Evolutionary conservation across 2,797 vertebrate genomes (phyloP), one percentile per base, ranked within the genome.

Genomic region (Macrochelys suwanniensis): DNA sequence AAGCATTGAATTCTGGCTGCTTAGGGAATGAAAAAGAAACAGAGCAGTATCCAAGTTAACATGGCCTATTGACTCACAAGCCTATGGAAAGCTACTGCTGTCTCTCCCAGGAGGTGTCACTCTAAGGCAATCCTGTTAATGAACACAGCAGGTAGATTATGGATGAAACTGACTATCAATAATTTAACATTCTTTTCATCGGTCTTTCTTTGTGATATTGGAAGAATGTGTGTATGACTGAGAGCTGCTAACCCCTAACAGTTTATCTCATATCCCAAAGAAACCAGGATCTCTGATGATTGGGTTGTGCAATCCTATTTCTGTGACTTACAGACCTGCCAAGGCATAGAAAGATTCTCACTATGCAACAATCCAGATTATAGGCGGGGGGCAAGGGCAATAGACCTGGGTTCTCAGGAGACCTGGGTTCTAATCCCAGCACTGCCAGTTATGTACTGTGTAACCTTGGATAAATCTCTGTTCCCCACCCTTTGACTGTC

Each of bases 91-190:
- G 5, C 80, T 88, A 51, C 88, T 87, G 83, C 88, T 76, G 17
- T 54, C 82, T 94, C 82, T 95, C 95, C 89, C 91, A 85, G 87
- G 76, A 94, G 95, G 87, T 82, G 83, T 91, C 89, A 94, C 37
- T 19, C 9, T 65, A 47, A 95, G 33, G 28, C 78, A 76, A 25
- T 80, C 11, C 85, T 80, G 76, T 80, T 95, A 88, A 85, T 88
- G 79, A 42, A 28, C 42, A 0, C 33, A 45, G 42, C 31, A 83
- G 47, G 50, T 54, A 54, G 71, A 23, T 84, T 68, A 47, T 1
- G 15, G 79, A 26, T 92, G 47, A 90, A 93, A 82, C 3, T 80
- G 25, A 49, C 76, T 88, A 86, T 78, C n/a, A 89, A 51, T 4
- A 45, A 89, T 83, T 37, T 87, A 89, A 85, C 42, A 7, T 68